A percentile compares a stretch with the other conserved stretches of the same genome.
Conservation (phyloP, 92 coral and sea anemone genomes). For the Diadumene lineata region DNA sequence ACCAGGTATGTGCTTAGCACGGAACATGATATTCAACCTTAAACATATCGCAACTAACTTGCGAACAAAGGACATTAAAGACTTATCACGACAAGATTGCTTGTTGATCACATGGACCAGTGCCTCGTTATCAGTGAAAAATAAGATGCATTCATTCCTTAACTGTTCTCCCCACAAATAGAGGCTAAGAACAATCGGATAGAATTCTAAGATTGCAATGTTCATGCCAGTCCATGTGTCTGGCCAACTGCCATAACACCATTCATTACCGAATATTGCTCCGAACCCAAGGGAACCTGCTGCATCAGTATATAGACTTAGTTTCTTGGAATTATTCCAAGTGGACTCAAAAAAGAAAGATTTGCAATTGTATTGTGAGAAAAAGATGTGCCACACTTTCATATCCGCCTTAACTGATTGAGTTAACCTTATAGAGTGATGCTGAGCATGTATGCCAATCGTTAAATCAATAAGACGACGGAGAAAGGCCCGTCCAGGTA, state of each 20-base stretch:
- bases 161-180: slow-evolving; percentile 23
- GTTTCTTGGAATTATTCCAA: slow-evolving; percentile 31
- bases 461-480: slow-evolving; percentile 31
- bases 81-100: slow-evolving; percentile 45
- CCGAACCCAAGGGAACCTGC: slow-evolving; percentile 49
- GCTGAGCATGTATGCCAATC: slow-evolving; percentile 13
- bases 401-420: slow-evolving; percentile 33
- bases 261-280: slow-evolving; percentile 37
- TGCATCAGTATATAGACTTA: slow-evolving; percentile 37
- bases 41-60: slow-evolving; percentile 41
- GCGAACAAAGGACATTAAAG: slow-evolving; percentile 48
- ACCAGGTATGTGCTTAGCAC: neutral
- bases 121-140: slow-evolving; percentile 65
- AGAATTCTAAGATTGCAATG: slow-evolving; percentile 25
- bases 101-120: slow-evolving; percentile 54
- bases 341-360: slow-evolving; percentile 38
- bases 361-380: slow-evolving; percentile 23
- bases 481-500: slow-evolving; percentile 49
- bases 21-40: neutral
- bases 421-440: slow-evolving; percentile 16
- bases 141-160: slow-evolving; percentile 18
- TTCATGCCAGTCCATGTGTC: slow-evolving; percentile 14
- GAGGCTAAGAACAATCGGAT: neutral
- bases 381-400: slow-evolving; percentile 30
- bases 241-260: slow-evolving; percentile 47